These are phyloP conservation scores for Drosophila punjabiensis DNA, from an alignment of 1,140 invertebrate species.

Conservation along the genomic window DNA sequence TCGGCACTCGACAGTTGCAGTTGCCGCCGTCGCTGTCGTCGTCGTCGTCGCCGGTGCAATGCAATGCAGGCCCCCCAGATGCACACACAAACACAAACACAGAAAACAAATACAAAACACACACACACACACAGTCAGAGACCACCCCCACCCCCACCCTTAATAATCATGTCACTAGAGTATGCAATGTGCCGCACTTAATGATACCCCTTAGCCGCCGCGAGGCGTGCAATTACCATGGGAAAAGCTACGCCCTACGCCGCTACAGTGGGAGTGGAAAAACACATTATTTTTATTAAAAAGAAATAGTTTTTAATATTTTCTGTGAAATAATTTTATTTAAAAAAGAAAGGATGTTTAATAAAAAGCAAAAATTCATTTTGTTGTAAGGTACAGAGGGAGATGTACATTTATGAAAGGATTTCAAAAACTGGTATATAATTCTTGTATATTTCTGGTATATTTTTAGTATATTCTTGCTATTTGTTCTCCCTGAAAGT, in stretches of 20 bases:
- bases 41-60: conserved; percentile 43
- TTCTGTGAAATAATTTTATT: not conserved
- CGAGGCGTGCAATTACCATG: conserved; percentile 1
- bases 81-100: conserved; percentile 21
- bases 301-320: fast-evolving
- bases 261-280: too few species aligned
- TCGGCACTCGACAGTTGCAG: conserved; percentile 76
- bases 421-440: too few species aligned
- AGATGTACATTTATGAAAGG: too few species aligned
- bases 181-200: conserved; percentile 37
- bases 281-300: not conserved
- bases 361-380: not conserved
- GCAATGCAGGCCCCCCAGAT: conserved; percentile 55
- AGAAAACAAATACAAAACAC: conserved; percentile 37
- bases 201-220: conserved; percentile 28
- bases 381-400: too few species aligned
- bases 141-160: conserved; percentile 24
- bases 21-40: conserved; percentile 35
- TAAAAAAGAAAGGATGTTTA: not conserved
- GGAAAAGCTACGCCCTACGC: not conserved
- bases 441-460: too few species aligned
- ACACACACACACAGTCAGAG: conserved; percentile 6
- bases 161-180: conserved; percentile 12
- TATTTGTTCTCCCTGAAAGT: too few species aligned
- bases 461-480: too few species aligned